Base-by-base conservation (phyloP, 2,888 invertebrate species). In the Lampropteryx suffumata region DNA sequence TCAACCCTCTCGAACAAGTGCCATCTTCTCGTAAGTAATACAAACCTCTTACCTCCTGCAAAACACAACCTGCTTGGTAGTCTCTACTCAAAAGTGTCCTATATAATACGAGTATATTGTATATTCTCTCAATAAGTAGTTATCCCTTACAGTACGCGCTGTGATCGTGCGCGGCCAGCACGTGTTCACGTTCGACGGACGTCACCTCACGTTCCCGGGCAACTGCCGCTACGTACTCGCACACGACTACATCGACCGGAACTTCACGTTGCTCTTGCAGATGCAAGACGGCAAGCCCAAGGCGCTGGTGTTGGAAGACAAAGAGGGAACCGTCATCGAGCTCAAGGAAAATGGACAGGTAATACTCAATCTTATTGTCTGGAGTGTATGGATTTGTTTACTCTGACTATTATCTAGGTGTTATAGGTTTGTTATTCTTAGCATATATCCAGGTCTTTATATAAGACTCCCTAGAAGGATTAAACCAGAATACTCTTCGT, bases 151-250 rank as follows among this genome's bases (percentile, higher is more conserved):
- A 93, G 94, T 94, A 50, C 90, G 92, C 39, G 97, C 94, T 6
- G 91, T 93, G 28, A 77, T 97, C 2, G 91, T 94, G 8, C 95
- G 96, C 72, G 95, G 95, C 1, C 94, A 96, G 67, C 95, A 97
- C 82, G 92, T 96, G 79, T 95, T 96, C 84, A 97, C 97, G 0
- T 98, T 97, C 82, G 98, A 98, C 79, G 95, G 95, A 0, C 93
- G 93, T 62, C 95, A 96, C 74, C 86, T 94, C 60, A 94, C 94
- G 5, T 94, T 97, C 91, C 94, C 94, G 0, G 97, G 97, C 29
- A 92, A 91, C 40, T 98, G 98, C 89, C 94, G 94, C 71, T 98
- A 98, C 79, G 86, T 98, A 0, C 84, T 98, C 4, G 95, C 94
- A 0, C 94, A 96, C 66, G 98, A 98, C 81, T 94, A 94, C 67